These are phyloP conservation scores for Sebastes reedi DNA, from an alignment of 2,797 vertebrate species.

Conservation along the genomic window DNA sequence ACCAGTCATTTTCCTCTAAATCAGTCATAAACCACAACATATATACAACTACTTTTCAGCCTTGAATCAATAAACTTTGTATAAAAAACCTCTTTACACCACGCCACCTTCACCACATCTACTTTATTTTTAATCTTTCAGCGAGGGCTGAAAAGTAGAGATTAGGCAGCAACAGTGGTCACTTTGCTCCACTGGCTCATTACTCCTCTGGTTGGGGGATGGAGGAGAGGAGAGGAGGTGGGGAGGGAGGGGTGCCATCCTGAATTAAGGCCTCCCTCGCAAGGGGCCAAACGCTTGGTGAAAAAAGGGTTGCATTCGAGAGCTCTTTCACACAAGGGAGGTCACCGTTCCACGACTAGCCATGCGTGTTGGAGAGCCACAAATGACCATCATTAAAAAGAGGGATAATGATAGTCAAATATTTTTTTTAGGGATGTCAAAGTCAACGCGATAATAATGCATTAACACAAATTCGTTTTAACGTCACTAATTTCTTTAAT, in stretches of 20 bases:
- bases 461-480: too few species aligned
- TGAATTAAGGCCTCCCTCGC: constrained; percentile 60
- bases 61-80: constrained; percentile 2
- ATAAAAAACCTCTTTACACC: constrained; percentile 2
- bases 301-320: constrained; percentile 46
- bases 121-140: neutral
- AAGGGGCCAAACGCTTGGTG: constrained; percentile 45
- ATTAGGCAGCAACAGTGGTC: constrained; percentile 39
- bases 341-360: constrained; percentile 39
- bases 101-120: neutral
- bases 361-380: constrained; percentile 40
- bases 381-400: constrained; percentile 31
- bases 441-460: too few species aligned
- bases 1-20: constrained; percentile 15
- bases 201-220: constrained; percentile 24
- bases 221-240: neutral
- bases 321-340: constrained; percentile 46
- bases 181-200: constrained; percentile 57
- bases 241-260: constrained; percentile 34
- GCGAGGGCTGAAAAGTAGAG: constrained; percentile 10
- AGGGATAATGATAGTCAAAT: constrained; percentile 42
- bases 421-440: neutral
- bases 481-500: too few species aligned
- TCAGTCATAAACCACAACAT: constrained; percentile 6
- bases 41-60: neutral